Base-by-base conservation (phyloP, 2,797 vertebrate genomes). In the Hylomyscus alleni region DNA sequence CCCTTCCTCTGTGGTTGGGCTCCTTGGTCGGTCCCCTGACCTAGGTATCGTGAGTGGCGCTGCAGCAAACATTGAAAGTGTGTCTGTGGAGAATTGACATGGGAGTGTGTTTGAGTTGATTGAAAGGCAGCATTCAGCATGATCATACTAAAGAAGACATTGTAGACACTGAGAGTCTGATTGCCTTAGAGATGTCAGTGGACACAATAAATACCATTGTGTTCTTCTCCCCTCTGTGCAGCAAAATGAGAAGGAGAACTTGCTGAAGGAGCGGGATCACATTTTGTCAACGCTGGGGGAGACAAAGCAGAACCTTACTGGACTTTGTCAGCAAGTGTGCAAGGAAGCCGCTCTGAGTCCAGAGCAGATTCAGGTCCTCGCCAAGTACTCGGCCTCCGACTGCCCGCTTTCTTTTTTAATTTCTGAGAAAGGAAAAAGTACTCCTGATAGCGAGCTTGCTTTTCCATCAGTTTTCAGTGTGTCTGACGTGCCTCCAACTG, bases 281-380 rank as follows among this genome's bases (percentile, higher is more conserved):
- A 99, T 99, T 95, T 98, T 99, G 98, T 99, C 99, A 37, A 99
- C 99, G 58, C 98, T 99, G 98, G 99, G 99, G 54, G 99, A 99
- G 95, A 99, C 99, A 0, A 99, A 99, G 91, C 99, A 99, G 98
- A 99, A 99, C 97, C 98, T 99, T 77, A 99, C 99, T 0, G 99
- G 99, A 31, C 98, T 99, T 37, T 99, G 99, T 97, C 99, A 99
- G 97, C 99, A 98, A 54, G 98, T 99, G 93, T 99, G 99, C 97
- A 98, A 98, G 15, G 99, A 99, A 94, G 98, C 99, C 0, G 98
- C 98, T 29, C 98, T 99, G 17, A 99, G 99, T 95, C 99, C 98
- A 0, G 99, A 99, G 93, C 99, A 99, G 95, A 98, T 99, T 96
- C 99, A 99, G 92, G 98, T 99, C 76, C 99, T 99, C 31, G 98